Evolutionary conservation across 2,888 invertebrate genomes (phyloP), one percentile per base, ranked within the genome.

Genomic region (Noctua janthina): DNA sequence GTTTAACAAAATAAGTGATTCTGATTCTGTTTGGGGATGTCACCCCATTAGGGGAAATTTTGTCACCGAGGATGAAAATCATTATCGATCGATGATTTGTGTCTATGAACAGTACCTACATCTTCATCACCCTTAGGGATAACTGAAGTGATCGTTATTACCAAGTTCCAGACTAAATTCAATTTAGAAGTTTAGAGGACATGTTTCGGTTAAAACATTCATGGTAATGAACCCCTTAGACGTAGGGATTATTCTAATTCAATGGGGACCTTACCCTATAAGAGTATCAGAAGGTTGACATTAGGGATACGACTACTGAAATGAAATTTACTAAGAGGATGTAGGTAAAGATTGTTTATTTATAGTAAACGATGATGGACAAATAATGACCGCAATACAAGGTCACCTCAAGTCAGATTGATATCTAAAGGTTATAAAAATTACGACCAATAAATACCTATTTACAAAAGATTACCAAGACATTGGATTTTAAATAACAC

Each of bases 101-200:
- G 17, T 46, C 54, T 39, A 49, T 35, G n/a, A 56, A 67, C 29
- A 23, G 11, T 46, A 39, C n/a, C n/a, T 17, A 29, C 29, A 71
- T 49, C 17, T 73, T 39, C n/a, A 51, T 66, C 6, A 17, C 15
- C 74, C 29, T 54, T 6, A n/a, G 17, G 20, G n/a, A 46, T 29
- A 7, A 17, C 43, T 43, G 17, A 68, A 59, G 39, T 35, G n/a
- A 51, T 74, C 56, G 29, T 11, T 11, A 74, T 51, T 51, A 81
- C 15, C 0, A 81, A 80, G 51, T 68, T 69, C 15, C 62, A 69
- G 23, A n/a, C 35, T 74, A 39, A 71, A 66, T 74, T 74, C 29
- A 79, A 83, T 84, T 74, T 49, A 29, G 71, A 78, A 84, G 84
- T 74, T 78, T 43, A 59, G 39, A 62, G 43, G 62, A 64, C 71